These are phyloP conservation scores for Suricata suricatta DNA, from an alignment of 2,113 vertebrate genomes.

Conservation along the genomic window DNA sequence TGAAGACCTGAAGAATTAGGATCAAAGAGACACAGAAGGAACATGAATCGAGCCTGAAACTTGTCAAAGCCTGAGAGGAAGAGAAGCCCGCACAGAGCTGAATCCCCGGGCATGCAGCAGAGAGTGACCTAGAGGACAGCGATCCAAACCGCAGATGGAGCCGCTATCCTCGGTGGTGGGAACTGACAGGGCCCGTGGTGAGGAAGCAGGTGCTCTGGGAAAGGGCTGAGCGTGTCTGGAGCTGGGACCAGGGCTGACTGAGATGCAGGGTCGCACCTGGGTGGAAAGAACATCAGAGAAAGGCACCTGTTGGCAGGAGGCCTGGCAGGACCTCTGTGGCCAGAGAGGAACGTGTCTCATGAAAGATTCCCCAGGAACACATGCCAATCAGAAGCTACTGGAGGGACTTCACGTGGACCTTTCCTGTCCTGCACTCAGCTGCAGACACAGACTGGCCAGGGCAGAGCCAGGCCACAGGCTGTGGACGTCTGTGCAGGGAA, in stretches of 20 bases:
- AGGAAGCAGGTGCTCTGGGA: not conserved
- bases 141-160: accelerated
- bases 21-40: not conserved
- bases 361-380: not conserved
- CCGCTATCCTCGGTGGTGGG: not conserved
- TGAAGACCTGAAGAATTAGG: not conserved
- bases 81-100: not conserved
- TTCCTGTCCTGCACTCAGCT: not conserved
- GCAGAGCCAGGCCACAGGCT: not conserved
- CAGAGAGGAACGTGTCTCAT: not conserved
- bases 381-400: not conserved
- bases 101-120: not conserved
- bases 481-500: accelerated
- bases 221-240: not conserved
- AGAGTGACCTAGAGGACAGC: not conserved
- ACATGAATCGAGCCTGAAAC: not conserved
- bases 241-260: not conserved
- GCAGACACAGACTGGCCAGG: too few species aligned
- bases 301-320: accelerated
- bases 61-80: not conserved
- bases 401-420: too few species aligned
- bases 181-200: not conserved
- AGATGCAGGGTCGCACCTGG: not conserved
- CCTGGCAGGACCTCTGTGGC: not conserved
- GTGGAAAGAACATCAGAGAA: not conserved